Evolutionary conservation across 2,888 invertebrate genomes (phyloP).

Genomic region (Hanleya hanleyi): DNA sequence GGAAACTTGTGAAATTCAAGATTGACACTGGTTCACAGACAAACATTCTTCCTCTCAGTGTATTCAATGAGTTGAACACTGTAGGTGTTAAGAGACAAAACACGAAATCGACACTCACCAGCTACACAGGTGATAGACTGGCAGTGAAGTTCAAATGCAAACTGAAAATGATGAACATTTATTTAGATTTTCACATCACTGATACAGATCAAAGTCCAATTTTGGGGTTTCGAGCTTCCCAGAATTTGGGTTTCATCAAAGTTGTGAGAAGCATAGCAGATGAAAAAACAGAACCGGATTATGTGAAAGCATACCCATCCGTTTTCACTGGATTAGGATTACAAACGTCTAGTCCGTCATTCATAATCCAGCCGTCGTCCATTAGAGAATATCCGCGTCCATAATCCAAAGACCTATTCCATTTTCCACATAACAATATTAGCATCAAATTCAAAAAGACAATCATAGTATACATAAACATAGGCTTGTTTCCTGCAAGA

Average conservation of each 20-base stretch:
- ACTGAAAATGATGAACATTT: neutral
- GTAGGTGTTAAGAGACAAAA: neutral
- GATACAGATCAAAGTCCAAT: neutral
- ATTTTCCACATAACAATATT: too few relatives aligned
- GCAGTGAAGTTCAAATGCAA: neutral
- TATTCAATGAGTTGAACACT: neutral
- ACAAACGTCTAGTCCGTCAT: too few relatives aligned
- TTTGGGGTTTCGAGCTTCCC: neutral
- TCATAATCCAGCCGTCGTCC: too few relatives aligned
- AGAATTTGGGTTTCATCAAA: neutral
- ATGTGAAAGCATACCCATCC: neutral
- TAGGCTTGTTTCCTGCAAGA: too few relatives aligned
- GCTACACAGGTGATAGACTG: neutral
- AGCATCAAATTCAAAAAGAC: too few relatives aligned
- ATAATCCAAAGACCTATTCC: too few relatives aligned
- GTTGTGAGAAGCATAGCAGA: neutral
- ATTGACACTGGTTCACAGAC: too few relatives aligned
- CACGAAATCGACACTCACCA: neutral
- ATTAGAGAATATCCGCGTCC: too few relatives aligned
- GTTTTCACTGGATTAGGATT: neutral
- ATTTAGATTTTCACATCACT: neutral
- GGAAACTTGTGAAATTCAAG: neutral
- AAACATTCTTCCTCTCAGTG: too few relatives aligned
- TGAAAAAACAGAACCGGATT: neutral
- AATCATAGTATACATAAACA: too few relatives aligned